Evolutionary conservation across 2,113 vertebrate species (phyloP), one percentile per base, ranked within the genome.

Genomic region (Lethenteron camtschaticum): DNA sequence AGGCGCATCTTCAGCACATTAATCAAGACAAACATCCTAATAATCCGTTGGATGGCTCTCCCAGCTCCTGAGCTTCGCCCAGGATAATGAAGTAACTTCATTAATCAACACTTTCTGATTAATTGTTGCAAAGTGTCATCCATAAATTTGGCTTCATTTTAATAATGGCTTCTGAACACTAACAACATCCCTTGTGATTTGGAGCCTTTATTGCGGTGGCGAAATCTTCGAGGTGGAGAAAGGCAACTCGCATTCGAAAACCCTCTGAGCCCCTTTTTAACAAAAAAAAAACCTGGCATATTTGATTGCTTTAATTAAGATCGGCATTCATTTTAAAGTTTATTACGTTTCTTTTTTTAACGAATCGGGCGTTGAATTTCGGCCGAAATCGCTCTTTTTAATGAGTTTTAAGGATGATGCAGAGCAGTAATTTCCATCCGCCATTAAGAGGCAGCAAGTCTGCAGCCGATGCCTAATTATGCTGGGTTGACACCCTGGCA

Each of bases 291-390:
- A 73, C 76, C 78, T 89, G 89, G 90, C 89, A 91, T 86, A 81
- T 86, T 86, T 81, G 85, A 90, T 41, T 41, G 88, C 90, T 82
- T 89, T 85, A 88, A 92, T 91, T 95, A 95, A 89, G 87, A 87
- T 85, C 81, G 78, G 85, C 86, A 90, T 90, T 87, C 87, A 86
- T 83, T 90, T 87, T 87, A 85, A 86, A 86, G 89, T 90, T 87
- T 85, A 85, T 86, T 87, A 85, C 79, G 76, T 82, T 81, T 80
- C 79, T 77, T 80, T 81, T 85, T 83, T 83, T 79, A 78, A 86
- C 84, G 83, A 85, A 79, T 78, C 57, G 68, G 60, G 60, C 57
- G 68, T 55, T 56, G 58, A 56, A 71, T 63, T 68, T 68, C 70
- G 58, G 66, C 58, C 57, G 55, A 57, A 60, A 41, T 41, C 41